phyloP scores from a whole-genome alignment of 2,888 invertebrate species.

The Pinctada fucata region DNA sequence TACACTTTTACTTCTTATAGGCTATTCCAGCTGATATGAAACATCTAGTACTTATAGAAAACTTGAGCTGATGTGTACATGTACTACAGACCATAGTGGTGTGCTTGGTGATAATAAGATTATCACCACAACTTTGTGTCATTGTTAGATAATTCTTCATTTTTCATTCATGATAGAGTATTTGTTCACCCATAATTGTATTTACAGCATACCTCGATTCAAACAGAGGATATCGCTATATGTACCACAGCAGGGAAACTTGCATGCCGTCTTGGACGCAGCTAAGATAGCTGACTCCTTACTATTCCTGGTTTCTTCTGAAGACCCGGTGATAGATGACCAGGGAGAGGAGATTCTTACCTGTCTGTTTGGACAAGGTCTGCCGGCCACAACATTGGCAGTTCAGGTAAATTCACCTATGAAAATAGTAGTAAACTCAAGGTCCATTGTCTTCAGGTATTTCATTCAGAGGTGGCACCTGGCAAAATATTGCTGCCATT shows the following conservation, averaged over 20 bases:
- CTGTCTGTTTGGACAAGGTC: conserved; percentile 88
- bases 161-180: too few species aligned
- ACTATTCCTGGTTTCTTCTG: conserved; percentile 83
- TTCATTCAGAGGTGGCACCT: too few species aligned
- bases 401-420: conserved; percentile 64
- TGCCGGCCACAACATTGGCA: conserved; percentile 82
- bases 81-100: too few species aligned
- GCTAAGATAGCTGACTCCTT: conserved; percentile 87
- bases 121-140: too few species aligned
- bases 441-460: too few species aligned
- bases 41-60: background rate
- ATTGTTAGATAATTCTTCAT: too few species aligned
- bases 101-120: too few species aligned
- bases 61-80: too few species aligned
- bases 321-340: conserved; percentile 82
- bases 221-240: conserved; percentile 92
- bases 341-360: conserved; percentile 89
- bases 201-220: conserved; percentile 86
- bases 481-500: too few species aligned
- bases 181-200: too few species aligned
- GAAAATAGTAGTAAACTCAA: too few species aligned
- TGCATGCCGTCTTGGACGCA: conserved; percentile 81
- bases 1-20: background rate
- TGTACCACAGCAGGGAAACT: conserved; percentile 85
- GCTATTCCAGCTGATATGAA: background rate